Evolutionary conservation across 2,888 invertebrate species (phyloP), one percentile per base, ranked within the genome.

Genomic region (Coelinius sp.): DNA sequence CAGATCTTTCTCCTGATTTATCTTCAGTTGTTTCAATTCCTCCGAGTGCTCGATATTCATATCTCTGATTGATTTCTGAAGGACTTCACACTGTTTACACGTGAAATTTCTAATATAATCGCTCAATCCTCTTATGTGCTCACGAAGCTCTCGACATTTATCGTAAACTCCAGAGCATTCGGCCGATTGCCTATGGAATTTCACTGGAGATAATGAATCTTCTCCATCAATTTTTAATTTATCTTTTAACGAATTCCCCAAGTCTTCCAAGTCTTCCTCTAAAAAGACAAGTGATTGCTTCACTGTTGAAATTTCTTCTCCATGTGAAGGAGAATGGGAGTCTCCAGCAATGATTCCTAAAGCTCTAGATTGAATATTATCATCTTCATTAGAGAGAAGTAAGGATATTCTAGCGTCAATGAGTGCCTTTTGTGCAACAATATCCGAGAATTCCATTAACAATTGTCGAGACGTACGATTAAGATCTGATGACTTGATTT

Each of bases 381-480:
- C 24, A 80, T 89, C 89, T 66, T 91, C 91, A 71, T 92, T 92
- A 31, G 2, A 2, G 78, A 91, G 91, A 62, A 94, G 89, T 64
- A 94, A 92, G 63, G 91, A 90, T 79, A 94, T 92, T 80, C 94
- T 91, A 68, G 94, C 94, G 88, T 95, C 94, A 68, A 95, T 91
- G 72, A 95, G 88, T 46, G 93, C 93, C 85, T 93, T 94, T 79
- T 93, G 93, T 31, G 93, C 93, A 62, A 93, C 89, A 68, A 94
- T 90, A 82, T 93, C 93, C 12, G 93, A 92, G 81, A 93, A 93
- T 83, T 93, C 93, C 52, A 90, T 89, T 70, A 94, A 83, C 35
- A 92, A 82, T 65, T 88, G 88, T 17, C 89, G 86, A 0, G 90
- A 89, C 73, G 90, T 88, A 70, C 81, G 81, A 17, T 81, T 80